Conservation (phyloP, 1,140 invertebrate genomes). For the Drosophila pandora region DNA sequence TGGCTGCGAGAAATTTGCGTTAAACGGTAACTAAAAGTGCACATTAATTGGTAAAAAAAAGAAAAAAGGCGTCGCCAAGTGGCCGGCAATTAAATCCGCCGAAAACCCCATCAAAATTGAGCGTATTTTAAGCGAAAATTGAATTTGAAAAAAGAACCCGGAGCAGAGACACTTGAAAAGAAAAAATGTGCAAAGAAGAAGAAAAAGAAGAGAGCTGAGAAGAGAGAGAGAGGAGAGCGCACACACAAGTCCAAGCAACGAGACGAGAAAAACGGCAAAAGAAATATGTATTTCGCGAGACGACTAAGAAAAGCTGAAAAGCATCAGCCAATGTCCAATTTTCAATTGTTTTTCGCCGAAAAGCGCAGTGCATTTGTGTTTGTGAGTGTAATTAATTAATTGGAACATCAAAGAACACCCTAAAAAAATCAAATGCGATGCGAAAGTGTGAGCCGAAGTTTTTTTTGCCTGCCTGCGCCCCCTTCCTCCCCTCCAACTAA, state of each 20-base stretch:
- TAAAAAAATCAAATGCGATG: constrained; percentile 40
- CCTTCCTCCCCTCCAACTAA: constrained; percentile 29
- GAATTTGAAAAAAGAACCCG: constrained; percentile 62
- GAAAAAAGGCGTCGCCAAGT: constrained; percentile 53
- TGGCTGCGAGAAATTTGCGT: constrained; percentile 79
- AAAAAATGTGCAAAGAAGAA: constrained; percentile 80
- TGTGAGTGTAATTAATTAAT: constrained; percentile 62
- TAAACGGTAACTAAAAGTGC: constrained; percentile 77
- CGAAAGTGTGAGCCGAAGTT: constrained; percentile 45
- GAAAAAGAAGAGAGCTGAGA: constrained; percentile 55
- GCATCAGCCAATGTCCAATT: constrained; percentile 67
- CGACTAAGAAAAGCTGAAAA: constrained; percentile 59
- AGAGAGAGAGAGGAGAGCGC: constrained; percentile 50
- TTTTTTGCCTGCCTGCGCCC: constrained; percentile 26
- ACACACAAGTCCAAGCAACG: constrained; percentile 64
- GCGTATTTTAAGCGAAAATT: constrained; percentile 69
- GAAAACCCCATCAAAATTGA: constrained; percentile 44
- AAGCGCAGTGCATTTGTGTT: constrained; percentile 63
- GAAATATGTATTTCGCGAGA: constrained; percentile 83
- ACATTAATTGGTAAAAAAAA: constrained; percentile 63
- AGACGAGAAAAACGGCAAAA: constrained; percentile 72
- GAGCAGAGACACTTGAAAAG: constrained; percentile 75
- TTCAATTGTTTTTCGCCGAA: constrained; percentile 70
- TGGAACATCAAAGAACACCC: constrained; percentile 43
- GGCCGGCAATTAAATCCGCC: constrained; percentile 51